These are phyloP conservation scores for Pardalotus punctatus DNA, from an alignment of 2,113 vertebrate genomes.

Conservation along the genomic window DNA sequence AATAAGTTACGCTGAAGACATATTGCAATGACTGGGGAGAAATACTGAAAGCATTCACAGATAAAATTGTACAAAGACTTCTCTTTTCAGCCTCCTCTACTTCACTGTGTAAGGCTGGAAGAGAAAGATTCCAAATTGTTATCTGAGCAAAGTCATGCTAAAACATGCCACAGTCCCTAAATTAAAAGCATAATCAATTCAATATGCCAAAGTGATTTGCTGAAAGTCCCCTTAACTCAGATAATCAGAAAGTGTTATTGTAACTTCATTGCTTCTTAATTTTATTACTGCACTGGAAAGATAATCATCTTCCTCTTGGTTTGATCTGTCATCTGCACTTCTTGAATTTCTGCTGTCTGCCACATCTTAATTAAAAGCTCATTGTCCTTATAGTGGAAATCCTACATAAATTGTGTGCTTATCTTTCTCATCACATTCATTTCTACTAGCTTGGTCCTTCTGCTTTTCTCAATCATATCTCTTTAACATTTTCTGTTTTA, in stretches of 20 bases:
- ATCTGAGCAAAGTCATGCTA: not conserved
- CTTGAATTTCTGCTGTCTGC: not conserved
- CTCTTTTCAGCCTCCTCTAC: not conserved
- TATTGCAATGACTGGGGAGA: not conserved
- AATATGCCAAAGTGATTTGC: not conserved
- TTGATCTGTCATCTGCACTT: not conserved
- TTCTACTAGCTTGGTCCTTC: not conserved
- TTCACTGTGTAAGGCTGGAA: not conserved
- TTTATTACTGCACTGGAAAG: not conserved
- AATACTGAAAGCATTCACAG: not conserved
- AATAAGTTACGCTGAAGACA: not conserved
- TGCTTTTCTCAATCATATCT: not conserved
- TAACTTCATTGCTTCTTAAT: not conserved
- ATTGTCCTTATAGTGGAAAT: not conserved
- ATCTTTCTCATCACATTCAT: not conserved
- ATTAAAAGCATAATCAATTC: not conserved
- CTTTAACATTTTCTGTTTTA: not conserved
- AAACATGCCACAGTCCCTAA: not conserved
- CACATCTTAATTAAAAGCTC: not conserved
- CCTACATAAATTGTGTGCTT: not conserved
- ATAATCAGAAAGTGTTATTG: not conserved
- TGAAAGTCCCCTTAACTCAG: not conserved
- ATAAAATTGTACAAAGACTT: not conserved
- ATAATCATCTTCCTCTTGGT: not conserved
- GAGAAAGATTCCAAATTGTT: not conserved